Percentiles rank a stretch among this genome's conserved stretches.
Evolutionary conservation across 2,888 invertebrate species (phyloP).

Genomic region (Corbicula japonica): DNA sequence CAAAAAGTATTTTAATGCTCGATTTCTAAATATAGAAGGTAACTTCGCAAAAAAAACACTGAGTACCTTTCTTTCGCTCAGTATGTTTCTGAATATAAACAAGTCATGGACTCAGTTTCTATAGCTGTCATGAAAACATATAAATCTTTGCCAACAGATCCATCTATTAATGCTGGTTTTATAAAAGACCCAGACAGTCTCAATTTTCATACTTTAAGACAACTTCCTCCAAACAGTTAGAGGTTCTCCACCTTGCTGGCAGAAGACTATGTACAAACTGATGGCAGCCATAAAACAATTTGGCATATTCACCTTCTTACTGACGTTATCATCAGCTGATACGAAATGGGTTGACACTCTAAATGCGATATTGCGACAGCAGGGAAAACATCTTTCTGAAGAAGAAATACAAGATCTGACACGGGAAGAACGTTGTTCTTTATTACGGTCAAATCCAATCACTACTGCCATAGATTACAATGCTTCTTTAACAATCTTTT

Average conservation of each 20-base stretch:
- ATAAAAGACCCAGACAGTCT: constrained; percentile 46
- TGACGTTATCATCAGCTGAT: constrained; percentile 74
- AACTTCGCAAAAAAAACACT: constrained; percentile 46
- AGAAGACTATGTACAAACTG: constrained; percentile 58
- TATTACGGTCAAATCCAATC: constrained; percentile 70
- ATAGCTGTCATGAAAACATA: constrained; percentile 51
- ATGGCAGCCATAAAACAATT: constrained; percentile 72
- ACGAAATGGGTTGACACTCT: constrained; percentile 71
- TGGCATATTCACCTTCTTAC: constrained; percentile 71
- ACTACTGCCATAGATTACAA: constrained; percentile 67
- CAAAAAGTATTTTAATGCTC: constrained; percentile 57
- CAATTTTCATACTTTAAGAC: constrained; percentile 44
- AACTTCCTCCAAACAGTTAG: constrained; percentile 59
- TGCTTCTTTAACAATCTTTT: constrained; percentile 60
- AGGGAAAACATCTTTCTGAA: constrained; percentile 40
- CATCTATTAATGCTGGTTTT: constrained; percentile 38
- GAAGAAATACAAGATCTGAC: constrained; percentile 54
- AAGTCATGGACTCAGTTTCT: constrained; percentile 38
- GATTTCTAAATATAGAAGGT: constrained; percentile 48
- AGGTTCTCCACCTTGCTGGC: constrained; percentile 71
- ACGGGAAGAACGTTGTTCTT: constrained; percentile 61
- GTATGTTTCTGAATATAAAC: constrained; percentile 42
- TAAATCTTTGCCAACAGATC: constrained; percentile 13
- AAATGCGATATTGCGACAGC: constrained; percentile 51
- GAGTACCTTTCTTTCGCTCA: constrained; percentile 52